Base-by-base conservation (phyloP, 2,888 invertebrate genomes). In the Andrena bucephala region DNA sequence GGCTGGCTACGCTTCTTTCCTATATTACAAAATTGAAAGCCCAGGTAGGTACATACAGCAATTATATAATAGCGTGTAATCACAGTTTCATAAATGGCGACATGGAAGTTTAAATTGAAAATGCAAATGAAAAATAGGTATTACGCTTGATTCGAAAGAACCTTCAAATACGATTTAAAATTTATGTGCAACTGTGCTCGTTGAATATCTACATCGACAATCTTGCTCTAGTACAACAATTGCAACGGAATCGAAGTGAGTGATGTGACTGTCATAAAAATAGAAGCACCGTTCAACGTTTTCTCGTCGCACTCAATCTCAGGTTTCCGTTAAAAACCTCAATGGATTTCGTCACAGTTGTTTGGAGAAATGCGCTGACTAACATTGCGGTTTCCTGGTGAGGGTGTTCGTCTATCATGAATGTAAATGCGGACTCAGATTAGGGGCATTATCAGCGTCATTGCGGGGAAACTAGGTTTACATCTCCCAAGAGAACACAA, bases 301-400 rank as follows among this genome's bases (percentile, higher is more conserved):
- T 81, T 20, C 16, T 65, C 16, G 7, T 59, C 2, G 24, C 31
- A 33, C 16, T 65, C 62, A 52, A 27, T 20, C 3, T 48, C 24
- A 10, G 52, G 48, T 24, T 60, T 76, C 62, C 42, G 27, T 29
- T 42, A 16, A 79, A 84, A 81, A 85, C 77, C 83, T 68, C 81
- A 70, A 63, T 27, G 16, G 77, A 69, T 66, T 79, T 81, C 60
- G 75, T 68, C 79, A 75, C 48, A 71, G 50, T 24, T 7, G 63
- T 88, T 88, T 81, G 77, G 62, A 74, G 84, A 87, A 89, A 76
- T 42, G 48, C 20, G 73, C 60, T 83, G 85, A 87, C 77, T 84
- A 86, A 65, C 63, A 63, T 13, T 67, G 82, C 63, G 82, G 73
- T 84, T 82, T 87, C 79, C 77, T 62, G 66, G 81, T 48, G 72